phyloP scores from a whole-genome alignment of 2,888 invertebrate species.

The Tridacna gigas region DNA sequence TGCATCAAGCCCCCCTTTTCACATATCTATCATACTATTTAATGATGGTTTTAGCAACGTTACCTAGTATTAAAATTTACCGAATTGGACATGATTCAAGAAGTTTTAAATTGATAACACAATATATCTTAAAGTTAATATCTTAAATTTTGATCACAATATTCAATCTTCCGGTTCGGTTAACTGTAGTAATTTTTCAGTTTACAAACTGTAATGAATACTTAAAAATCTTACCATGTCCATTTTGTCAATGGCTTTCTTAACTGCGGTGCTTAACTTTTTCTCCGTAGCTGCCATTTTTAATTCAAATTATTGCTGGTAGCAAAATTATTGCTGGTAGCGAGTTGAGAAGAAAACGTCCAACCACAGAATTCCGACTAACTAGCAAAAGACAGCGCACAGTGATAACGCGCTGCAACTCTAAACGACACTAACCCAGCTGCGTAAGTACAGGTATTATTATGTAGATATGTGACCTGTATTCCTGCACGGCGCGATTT shows the following conservation, averaged over 20 bases:
- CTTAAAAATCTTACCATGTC: constrained; percentile 10
- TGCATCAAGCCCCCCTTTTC: no score
- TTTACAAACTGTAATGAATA: no score
- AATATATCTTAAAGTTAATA: no score
- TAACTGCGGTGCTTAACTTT: constrained; percentile 17
- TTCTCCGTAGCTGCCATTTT: constrained; percentile 12
- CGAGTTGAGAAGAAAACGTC: background rate
- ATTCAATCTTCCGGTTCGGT: no score
- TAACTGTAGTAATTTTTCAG: no score
- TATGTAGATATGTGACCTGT: background rate
- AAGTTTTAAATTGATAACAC: no score
- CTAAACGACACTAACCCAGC: background rate
- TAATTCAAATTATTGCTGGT: background rate
- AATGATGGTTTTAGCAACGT: no score
- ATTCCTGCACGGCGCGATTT: background rate
- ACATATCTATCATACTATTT: no score
- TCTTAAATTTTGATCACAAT: no score
- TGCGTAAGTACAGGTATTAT: background rate
- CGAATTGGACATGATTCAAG: no score
- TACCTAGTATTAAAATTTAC: no score
- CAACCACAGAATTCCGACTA: background rate
- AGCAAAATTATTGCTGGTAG: no score
- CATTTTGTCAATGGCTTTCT: constrained; percentile 21
- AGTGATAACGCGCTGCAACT: background rate
- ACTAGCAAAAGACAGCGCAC: background rate